Evolutionary conservation across 2,113 vertebrate genomes (phyloP), one percentile per base, ranked within the genome.

Genomic region (Nyctibius bracteatus): DNA sequence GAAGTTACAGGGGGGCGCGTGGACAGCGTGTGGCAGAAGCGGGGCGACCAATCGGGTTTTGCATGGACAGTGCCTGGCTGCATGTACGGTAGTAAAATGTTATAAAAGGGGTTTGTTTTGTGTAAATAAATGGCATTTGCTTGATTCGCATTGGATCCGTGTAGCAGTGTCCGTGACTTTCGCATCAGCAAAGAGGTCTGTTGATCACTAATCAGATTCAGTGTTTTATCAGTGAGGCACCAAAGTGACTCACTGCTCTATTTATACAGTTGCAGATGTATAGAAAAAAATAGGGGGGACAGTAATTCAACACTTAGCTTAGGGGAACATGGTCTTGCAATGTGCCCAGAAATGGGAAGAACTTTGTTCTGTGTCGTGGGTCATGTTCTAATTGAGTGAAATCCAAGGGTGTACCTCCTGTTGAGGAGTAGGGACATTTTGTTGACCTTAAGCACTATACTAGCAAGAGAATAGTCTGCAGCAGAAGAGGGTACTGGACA

Each of bases 321-420:
- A 85, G 12, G 39, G 7, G 22, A 43, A 47, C 20, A n/a, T 0
- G 0, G 14, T 67, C 24, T 11, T 22, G 22, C 33, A 23, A 14
- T 65, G 15, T 47, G 28, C 27, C 35, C 33, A 68, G 52, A 55
- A 86, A 13, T 15, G 9, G 54, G 54, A 73, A 65, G 30, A 83
- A 33, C 43, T 75, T n/a, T 72, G 14, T 51, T 68, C 12, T 55
- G 52, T 88, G 74, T 27, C 4, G 0, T 41, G 44, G 61, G 12
- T 51, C 8, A 1, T 44, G 22, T 81, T 85, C 35, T 16, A 61
- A 23, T 2, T 33, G 49, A 77, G 14, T 35, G 75, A 75, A 91
- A 78, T n/a, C 30, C 13, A 59, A 39, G 31, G 5, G 9, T 74
- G 10, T 71, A 10, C 67, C 37, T 49, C 4, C 2, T 41, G 5